Evolutionary conservation across 2,888 invertebrate species (phyloP), one percentile per base, ranked within the genome.

Genomic region (Calliphora vomitoria): DNA sequence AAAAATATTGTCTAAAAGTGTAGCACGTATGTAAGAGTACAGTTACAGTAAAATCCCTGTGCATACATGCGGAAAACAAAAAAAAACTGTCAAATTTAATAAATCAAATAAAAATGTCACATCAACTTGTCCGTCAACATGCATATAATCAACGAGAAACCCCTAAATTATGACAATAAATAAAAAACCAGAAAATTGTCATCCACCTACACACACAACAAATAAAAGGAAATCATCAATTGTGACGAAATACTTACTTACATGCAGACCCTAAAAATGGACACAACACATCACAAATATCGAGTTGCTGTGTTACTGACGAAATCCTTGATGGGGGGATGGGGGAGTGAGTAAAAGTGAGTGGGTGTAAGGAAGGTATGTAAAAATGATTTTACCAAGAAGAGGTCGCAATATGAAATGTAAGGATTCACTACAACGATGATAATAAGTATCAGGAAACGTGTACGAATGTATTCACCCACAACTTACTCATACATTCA

Each of bases 71-170:
- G 15, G 10, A 44, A 76, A 31, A 31, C n/a, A n/a, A n/a, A 25
- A 6, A 35, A 85, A 80, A 62, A 35, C 20, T 58, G 66, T 82
- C 31, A 68, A 64, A 68, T 66, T 68, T 25, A 78, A 78, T 83
- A 78, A 68, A 76, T 76, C 53, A 78, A 78, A 53, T 53, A 71
- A 83, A 78, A 72, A 35, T 78, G 69, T 71, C 69, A 71, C 69
- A 62, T 69, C 35, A 20, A 62, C 38, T 50, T 69, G 44, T 55
- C 44, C 25, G n/a, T 55, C n/a, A 11, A 8, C 72, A 60, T 55
- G 50, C 8, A 38, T 4, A 62, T 18, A 58, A 68, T 3, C 31
- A 20, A 18, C 31, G 18, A 71, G 71, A 68, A 82, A 58, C 76
- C 64, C 69, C 55, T 44, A 78, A 72, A 72, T 64, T 47, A 64